Base-by-base conservation (phyloP, 2,797 vertebrate genomes). In the Crypturellus tataupa region DNA sequence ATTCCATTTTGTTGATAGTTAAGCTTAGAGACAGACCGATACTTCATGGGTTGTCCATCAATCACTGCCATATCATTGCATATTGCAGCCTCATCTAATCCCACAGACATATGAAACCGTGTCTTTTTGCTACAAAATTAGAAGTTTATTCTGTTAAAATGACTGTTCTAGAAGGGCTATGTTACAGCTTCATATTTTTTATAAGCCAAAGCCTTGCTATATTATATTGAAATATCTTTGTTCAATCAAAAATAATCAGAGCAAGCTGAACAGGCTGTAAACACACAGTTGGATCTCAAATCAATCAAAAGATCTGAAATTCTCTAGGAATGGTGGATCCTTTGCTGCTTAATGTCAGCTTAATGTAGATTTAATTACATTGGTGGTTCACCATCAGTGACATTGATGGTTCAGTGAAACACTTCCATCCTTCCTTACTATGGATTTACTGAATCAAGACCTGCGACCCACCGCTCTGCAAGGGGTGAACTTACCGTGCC, bases 1-100 rank as follows among this genome's bases (percentile, higher is more conserved):
- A 85, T 18, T 82, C 75, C 17, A 84, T 64, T 94, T 95, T 95
- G 60, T 90, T 91, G 92, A 51, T 67, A 10, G 83, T 47, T 93
- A 95, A 97, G 85, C 93, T 95, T 92, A 90, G 53, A 97, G 70
- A 96, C 62, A 96, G 96, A 95, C 1, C 29, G 95, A 53, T 94
- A 79, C 21, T 81, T 96, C 77, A 90, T 58, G 40, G 44, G 53
- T 55, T 46, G 47, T 72, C 87, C 92, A 95, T 81, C 87, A 88
- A 58, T 87, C 88, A 85, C 37, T 95, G 59, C 51, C 6, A 3
- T 63, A 27, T 64, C 75, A 59, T 1, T 51, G 8, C 51, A n/a
- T 80, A 65, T 2, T 69, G 44, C 91, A 92, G 85, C 35, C 12
- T 78, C 25, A 81, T 18, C 9, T 72, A n/a, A 55, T 76, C 51